Evolutionary conservation across 2,797 vertebrate genomes (phyloP).

Genomic region (Miichthys miiuy): DNA sequence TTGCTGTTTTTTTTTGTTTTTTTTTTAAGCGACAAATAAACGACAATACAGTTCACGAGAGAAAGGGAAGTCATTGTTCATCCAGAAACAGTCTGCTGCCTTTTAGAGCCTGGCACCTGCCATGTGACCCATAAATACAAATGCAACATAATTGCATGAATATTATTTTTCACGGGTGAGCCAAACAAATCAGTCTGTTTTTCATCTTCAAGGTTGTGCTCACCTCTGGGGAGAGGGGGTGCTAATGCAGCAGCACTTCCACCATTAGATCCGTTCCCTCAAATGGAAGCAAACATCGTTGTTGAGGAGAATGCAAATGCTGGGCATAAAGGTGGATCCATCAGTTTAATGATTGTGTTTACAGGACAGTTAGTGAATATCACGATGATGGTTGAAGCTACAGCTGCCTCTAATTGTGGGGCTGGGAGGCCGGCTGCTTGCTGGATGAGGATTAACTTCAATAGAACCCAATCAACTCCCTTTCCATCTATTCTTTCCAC

Average conservation of each 20-base stretch:
- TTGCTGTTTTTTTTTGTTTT: neutral
- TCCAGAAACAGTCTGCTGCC: slow-evolving; percentile 19
- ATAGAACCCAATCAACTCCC: slow-evolving; percentile 52
- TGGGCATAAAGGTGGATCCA: slow-evolving; percentile 56
- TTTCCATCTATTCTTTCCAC: slow-evolving; percentile 23
- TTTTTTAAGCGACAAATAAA: neutral
- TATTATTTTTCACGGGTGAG: slow-evolving; percentile 39
- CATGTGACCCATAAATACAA: slow-evolving; percentile 41
- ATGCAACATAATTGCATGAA: slow-evolving; percentile 45
- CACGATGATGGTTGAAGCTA: slow-evolving; percentile 61
- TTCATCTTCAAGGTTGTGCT: slow-evolving; percentile 57
- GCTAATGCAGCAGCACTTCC: slow-evolving; percentile 25
- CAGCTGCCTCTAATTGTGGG: slow-evolving; percentile 73
- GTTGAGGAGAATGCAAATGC: slow-evolving; percentile 58
- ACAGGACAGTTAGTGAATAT: slow-evolving; percentile 72
- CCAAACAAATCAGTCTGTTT: slow-evolving; percentile 55
- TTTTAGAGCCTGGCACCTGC: slow-evolving; percentile 14
- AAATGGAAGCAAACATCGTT: slow-evolving; percentile 54
- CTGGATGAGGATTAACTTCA: slow-evolving; percentile 58
- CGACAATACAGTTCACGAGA: neutral
- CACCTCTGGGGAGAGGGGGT: slow-evolving; percentile 20
- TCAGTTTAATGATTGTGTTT: slow-evolving; percentile 72
- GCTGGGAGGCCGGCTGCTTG: slow-evolving; percentile 33
- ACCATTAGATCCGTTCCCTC: slow-evolving; percentile 49
- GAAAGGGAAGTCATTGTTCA: slow-evolving; percentile 4